Evolutionary conservation across 1,140 invertebrate genomes (phyloP).

Genomic region (Drosophila bocqueti): DNA sequence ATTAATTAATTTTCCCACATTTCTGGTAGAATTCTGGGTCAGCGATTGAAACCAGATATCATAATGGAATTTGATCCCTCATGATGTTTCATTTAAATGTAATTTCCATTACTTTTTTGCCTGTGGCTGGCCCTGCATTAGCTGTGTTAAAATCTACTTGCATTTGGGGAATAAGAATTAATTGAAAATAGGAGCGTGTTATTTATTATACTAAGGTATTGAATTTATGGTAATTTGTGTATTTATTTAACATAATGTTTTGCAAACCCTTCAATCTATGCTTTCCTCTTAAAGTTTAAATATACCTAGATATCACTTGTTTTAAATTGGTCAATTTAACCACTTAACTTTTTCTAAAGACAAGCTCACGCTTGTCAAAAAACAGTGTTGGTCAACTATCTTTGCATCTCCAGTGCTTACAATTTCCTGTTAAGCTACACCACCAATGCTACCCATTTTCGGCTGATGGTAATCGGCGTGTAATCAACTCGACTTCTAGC

Average conservation of each 20-base stretch:
- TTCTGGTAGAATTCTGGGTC: constrained; percentile 1
- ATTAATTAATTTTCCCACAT: constrained; percentile 13
- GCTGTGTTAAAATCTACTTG: not conserved
- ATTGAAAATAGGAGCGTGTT: not conserved
- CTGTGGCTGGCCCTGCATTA: not conserved
- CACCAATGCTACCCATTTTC: not conserved
- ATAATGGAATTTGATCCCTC: constrained; percentile 17
- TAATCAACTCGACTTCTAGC: constrained; percentile 46
- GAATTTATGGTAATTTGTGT: not conserved
- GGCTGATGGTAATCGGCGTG: constrained; percentile 27
- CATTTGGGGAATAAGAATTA: constrained; percentile 3
- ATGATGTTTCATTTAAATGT: constrained; percentile 13
- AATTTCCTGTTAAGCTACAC: not conserved
- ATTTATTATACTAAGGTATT: not conserved
- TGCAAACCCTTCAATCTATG: not conserved
- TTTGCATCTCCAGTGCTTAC: not conserved
- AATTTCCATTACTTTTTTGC: not conserved
- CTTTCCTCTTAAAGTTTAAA: no score
- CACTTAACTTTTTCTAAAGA: no score
- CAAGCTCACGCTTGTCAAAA: not conserved
- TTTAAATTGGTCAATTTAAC: not conserved
- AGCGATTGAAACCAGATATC: constrained; percentile 2
- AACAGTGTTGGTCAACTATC: not conserved
- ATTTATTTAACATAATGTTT: not conserved
- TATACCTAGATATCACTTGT: not conserved